Conservation (phyloP, 2,113 vertebrate species). For the Pterocles orientalis region DNA sequence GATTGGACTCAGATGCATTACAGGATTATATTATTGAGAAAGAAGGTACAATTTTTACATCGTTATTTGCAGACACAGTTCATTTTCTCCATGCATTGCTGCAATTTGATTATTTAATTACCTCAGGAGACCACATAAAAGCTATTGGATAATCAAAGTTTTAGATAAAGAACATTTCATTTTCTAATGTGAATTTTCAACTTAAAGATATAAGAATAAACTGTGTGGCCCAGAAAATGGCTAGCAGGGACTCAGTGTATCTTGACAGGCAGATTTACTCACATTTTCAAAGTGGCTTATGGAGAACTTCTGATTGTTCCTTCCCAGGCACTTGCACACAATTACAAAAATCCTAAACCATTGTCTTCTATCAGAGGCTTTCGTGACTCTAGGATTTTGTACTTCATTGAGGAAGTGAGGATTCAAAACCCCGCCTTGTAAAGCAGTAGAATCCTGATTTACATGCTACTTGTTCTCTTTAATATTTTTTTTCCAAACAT, state of each 20-base stretch:
- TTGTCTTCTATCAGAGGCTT: neutral
- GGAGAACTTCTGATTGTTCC: neutral
- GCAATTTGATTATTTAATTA: neutral
- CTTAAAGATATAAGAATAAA: neutral
- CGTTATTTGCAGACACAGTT: neutral
- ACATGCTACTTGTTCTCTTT: neutral
- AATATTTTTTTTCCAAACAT: neutral
- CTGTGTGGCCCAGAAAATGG: neutral
- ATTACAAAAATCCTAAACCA: neutral
- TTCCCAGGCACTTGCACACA: neutral
- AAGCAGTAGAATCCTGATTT: neutral
- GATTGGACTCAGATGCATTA: neutral
- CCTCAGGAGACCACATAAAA: neutral
- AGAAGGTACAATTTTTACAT: neutral
- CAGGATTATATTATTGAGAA: neutral
- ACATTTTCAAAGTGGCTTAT: neutral
- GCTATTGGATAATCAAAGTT: neutral
- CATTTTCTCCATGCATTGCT: neutral
- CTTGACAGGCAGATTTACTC: neutral
- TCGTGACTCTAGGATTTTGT: neutral
- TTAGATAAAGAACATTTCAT: neutral
- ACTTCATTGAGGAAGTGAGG: neutral
- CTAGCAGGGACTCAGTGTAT: neutral
- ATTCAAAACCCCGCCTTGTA: neutral
- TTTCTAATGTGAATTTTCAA: neutral